Conservation (phyloP, 2,797 vertebrate species). For the Syngnathus acus region DNA sequence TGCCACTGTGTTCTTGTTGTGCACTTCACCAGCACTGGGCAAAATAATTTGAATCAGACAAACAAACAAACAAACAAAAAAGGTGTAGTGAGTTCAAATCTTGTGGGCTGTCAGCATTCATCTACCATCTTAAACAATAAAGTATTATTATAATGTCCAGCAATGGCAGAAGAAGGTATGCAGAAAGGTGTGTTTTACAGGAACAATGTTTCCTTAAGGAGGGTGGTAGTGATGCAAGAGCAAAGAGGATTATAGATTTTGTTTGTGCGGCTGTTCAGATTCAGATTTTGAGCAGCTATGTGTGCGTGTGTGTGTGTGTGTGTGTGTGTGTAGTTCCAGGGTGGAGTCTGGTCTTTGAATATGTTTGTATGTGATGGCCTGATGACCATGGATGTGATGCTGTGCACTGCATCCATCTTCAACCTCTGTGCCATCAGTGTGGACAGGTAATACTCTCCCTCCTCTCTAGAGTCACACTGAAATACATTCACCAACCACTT, state of each 20-base stretch:
- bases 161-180: neutral
- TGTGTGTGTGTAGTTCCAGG: conserved; percentile 77
- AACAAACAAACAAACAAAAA: too few relatives aligned
- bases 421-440: conserved; percentile 95
- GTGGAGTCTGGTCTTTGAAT: conserved; percentile 83
- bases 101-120: neutral
- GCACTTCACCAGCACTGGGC: neutral
- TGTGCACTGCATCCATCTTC: conserved; percentile 96
- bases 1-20: neutral
- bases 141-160: too few relatives aligned
- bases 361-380: conserved; percentile 79
- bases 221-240: conserved; percentile 14
- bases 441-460: conserved; percentile 73
- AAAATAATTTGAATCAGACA: neutral
- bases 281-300: conserved; percentile 22
- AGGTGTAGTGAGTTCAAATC: too few relatives aligned
- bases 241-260: conserved; percentile 31
- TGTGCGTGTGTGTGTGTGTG: conserved; percentile 25
- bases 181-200: neutral
- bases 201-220: neutral
- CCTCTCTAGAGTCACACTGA: neutral
- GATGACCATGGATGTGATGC: conserved; percentile 97
- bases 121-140: conserved; percentile 4
- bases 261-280: conserved; percentile 5
- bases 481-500: neutral